phyloP scores from a whole-genome alignment of 1,140 invertebrate species.

The Bombus waltoni region DNA sequence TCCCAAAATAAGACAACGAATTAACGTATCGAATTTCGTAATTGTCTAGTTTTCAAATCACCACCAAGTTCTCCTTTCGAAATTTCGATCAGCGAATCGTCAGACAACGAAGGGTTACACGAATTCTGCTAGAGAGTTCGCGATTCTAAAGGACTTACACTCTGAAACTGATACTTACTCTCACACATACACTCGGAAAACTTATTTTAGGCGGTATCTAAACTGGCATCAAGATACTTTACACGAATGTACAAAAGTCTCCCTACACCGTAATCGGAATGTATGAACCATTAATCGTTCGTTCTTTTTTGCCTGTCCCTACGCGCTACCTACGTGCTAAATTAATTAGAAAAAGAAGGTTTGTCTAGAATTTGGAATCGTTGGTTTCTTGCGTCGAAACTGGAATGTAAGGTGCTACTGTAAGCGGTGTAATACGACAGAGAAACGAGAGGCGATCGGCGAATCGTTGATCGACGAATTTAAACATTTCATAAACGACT shows the following conservation, averaged over 20 bases:
- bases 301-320: neutral
- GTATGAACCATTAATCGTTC: slow-evolving; percentile 30
- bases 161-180: slow-evolving; percentile 37
- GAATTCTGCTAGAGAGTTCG: neutral
- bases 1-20: neutral
- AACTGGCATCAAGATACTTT: slow-evolving; percentile 66
- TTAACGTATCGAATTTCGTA: neutral
- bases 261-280: slow-evolving; percentile 67
- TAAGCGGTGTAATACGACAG: slow-evolving; percentile 21
- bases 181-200: slow-evolving; percentile 49
- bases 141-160: slow-evolving; percentile 12
- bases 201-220: slow-evolving; percentile 63
- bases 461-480: slow-evolving; percentile 47
- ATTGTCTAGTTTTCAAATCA: neutral
- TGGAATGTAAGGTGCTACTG: slow-evolving; percentile 57
- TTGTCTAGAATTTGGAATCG: slow-evolving; percentile 23
- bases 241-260: slow-evolving; percentile 76
- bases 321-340: slow-evolving; percentile 41
- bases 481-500: neutral
- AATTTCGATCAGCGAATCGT: neutral
- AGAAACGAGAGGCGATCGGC: slow-evolving; percentile 17
- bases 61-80: neutral
- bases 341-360: slow-evolving; percentile 44
- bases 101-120: slow-evolving; percentile 22
- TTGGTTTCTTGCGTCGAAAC: neutral